A percentile compares a stretch with the other conserved stretches of the same genome.
phyloP scores from a whole-genome alignment of 2,113 vertebrate species.

The Hippocampus zosterae region DNA sequence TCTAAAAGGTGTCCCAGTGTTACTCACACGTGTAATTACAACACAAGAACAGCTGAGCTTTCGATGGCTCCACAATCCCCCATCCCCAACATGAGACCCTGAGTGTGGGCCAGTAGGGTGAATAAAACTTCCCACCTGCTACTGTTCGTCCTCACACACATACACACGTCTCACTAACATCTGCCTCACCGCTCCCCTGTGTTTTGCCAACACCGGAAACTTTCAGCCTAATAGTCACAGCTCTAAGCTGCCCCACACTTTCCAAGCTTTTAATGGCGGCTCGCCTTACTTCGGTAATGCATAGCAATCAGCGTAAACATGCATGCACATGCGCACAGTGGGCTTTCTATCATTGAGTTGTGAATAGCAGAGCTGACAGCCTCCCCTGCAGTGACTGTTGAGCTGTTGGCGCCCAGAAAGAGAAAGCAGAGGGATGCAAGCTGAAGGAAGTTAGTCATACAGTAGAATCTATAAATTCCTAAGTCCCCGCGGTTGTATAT shows the following conservation, averaged over 20 bases:
- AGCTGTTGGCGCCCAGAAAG: conserved; percentile 36
- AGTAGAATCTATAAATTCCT: background rate
- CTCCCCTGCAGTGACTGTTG: conserved; percentile 22
- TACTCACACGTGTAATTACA: conserved; percentile 38
- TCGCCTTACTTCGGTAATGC: conserved; percentile 64
- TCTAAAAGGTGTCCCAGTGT: conserved; percentile 42
- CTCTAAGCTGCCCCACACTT: conserved; percentile 57
- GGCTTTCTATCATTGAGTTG: conserved; percentile 49
- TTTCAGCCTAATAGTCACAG: conserved; percentile 64
- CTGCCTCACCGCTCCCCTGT: conserved; percentile 64
- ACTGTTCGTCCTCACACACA: conserved; percentile 49
- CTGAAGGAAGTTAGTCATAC: background rate
- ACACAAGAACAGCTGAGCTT: conserved; percentile 57
- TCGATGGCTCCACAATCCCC: conserved; percentile 56
- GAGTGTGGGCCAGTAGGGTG: conserved; percentile 56
- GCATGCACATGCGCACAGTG: conserved; percentile 15
- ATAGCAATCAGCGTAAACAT: conserved; percentile 62
- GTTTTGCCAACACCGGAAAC: conserved; percentile 66
- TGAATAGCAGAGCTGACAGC: conserved; percentile 48
- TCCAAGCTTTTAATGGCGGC: conserved; percentile 64
- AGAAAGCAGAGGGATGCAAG: conserved; percentile 10
- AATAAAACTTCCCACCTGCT: conserved; percentile 71
- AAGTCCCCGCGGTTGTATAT: background rate
- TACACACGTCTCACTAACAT: conserved; percentile 43
- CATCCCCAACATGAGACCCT: conserved; percentile 27